These are phyloP conservation scores for Thaleichthys pacificus DNA, from an alignment of 2,797 vertebrate genomes.

Conservation along the genomic window DNA sequence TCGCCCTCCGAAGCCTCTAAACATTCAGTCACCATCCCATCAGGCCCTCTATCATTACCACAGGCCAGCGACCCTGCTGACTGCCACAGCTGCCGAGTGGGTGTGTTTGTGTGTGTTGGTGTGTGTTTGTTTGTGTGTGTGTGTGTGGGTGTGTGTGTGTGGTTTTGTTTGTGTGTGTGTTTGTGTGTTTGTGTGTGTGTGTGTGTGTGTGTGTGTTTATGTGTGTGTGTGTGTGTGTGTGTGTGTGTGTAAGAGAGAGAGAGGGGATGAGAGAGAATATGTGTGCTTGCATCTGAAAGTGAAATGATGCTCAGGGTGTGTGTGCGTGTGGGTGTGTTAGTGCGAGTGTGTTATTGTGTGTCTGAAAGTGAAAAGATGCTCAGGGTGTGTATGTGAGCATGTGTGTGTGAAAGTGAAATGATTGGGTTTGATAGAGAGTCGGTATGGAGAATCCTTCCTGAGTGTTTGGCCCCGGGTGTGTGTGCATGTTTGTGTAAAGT, in stretches of 20 bases:
- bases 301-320: slow-evolving; percentile 25
- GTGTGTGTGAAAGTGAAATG: slow-evolving; percentile 23
- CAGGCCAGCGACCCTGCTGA: slow-evolving; percentile 49
- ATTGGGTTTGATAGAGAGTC: slow-evolving; percentile 31
- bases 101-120: slow-evolving; percentile 25
- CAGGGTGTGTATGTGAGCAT: slow-evolving; percentile 4
- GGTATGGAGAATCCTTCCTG: too few species aligned
- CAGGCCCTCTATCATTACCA: slow-evolving; percentile 63
- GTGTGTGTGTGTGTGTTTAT: too few species aligned
- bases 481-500: background rate
- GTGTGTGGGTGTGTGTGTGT: slow-evolving; percentile 14
- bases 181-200: too few species aligned
- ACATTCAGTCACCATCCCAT: slow-evolving; percentile 61
- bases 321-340: too few species aligned
- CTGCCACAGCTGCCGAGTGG: slow-evolving; percentile 52
- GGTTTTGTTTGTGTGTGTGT: too few species aligned
- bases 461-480: background rate
- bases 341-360: background rate
- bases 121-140: slow-evolving; percentile 13
- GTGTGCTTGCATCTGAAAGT: background rate
- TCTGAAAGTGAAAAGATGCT: slow-evolving; percentile 24
- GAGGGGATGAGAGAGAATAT: background rate
- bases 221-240: slow-evolving; percentile 33
- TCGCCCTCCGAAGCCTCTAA: slow-evolving; percentile 43
- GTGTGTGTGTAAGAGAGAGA: background rate